Evolutionary conservation across 2,113 vertebrate genomes (phyloP).

Genomic region (Pungitius pungitius): DNA sequence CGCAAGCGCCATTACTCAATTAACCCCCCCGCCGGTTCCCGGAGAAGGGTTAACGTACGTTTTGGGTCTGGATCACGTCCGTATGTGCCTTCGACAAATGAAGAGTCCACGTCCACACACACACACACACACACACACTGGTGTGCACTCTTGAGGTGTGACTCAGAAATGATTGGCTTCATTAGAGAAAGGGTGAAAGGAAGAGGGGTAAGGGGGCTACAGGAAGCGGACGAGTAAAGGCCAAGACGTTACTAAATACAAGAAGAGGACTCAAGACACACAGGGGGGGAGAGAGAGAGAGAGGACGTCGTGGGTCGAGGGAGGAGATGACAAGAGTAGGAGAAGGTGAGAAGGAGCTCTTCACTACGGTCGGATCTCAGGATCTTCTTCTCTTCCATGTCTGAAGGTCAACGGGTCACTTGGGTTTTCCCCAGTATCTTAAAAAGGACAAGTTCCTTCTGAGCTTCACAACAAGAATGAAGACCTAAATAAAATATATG

Average conservation of each 20-base stretch:
- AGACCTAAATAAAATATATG: too few species aligned
- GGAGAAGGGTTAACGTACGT: conserved; percentile 69
- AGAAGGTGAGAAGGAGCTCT: conserved; percentile 39
- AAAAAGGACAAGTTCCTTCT: background rate
- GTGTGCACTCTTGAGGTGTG: conserved; percentile 51
- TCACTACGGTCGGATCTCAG: conserved; percentile 55
- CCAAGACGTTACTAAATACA: conserved; percentile 30
- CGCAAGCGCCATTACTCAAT: conserved; percentile 66
- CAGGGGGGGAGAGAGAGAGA: background rate
- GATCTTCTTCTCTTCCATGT: conserved; percentile 34
- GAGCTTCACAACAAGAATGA: too few species aligned
- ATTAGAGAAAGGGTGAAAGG: conserved; percentile 63
- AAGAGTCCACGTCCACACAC: conserved; percentile 22
- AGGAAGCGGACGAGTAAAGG: conserved; percentile 11
- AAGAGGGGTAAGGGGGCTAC: conserved; percentile 16
- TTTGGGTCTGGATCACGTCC: conserved; percentile 64
- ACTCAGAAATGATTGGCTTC: conserved; percentile 68
- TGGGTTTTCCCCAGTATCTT: background rate
- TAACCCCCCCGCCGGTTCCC: conserved; percentile 59
- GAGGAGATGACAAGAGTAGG: conserved; percentile 15
- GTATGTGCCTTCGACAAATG: conserved; percentile 57
- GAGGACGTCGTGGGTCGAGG: conserved; percentile 25
- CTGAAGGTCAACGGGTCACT: too few species aligned
- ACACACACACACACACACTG: conserved; percentile 20
- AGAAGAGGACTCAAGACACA: conserved; percentile 26